Conservation (phyloP, 2,113 vertebrate species). For the Oncorhynchus kisutch region DNA sequence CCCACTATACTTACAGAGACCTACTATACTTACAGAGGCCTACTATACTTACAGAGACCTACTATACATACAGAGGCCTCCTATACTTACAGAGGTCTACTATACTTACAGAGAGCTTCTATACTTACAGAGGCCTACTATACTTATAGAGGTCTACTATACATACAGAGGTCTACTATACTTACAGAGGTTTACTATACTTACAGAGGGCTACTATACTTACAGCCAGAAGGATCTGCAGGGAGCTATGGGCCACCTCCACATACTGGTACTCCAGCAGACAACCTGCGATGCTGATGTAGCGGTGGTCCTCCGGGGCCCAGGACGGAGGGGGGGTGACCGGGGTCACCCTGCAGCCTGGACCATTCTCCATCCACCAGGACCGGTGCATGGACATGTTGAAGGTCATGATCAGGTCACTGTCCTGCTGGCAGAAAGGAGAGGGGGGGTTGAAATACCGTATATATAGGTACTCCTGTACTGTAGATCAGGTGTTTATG, state of each 20-base stretch:
- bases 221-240: slow-evolving; percentile 97
- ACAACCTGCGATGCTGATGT: slow-evolving; percentile 95
- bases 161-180: background rate
- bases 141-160: background rate
- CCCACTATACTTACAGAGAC: no score
- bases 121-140: no score
- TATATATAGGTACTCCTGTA: slow-evolving; percentile 3
- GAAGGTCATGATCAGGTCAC: slow-evolving; percentile 97
- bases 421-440: slow-evolving; percentile 79
- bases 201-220: slow-evolving; percentile 62
- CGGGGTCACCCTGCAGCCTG: slow-evolving; percentile 93
- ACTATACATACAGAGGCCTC: no score
- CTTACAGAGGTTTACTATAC: background rate
- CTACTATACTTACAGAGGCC: no score
- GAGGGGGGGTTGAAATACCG: background rate
- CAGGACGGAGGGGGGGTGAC: slow-evolving; percentile 94
- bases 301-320: slow-evolving; percentile 97
- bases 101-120: background rate
- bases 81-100: background rate
- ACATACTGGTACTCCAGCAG: slow-evolving; percentile 96
- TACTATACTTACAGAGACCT: background rate
- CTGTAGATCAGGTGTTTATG: background rate
- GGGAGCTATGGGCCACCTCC: slow-evolving; percentile 95
- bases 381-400: slow-evolving; percentile 99
- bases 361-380: slow-evolving; percentile 99